These are phyloP conservation scores for Bombyx mandarina DNA, from an alignment of 1,140 invertebrate species.

Conservation along the genomic window DNA sequence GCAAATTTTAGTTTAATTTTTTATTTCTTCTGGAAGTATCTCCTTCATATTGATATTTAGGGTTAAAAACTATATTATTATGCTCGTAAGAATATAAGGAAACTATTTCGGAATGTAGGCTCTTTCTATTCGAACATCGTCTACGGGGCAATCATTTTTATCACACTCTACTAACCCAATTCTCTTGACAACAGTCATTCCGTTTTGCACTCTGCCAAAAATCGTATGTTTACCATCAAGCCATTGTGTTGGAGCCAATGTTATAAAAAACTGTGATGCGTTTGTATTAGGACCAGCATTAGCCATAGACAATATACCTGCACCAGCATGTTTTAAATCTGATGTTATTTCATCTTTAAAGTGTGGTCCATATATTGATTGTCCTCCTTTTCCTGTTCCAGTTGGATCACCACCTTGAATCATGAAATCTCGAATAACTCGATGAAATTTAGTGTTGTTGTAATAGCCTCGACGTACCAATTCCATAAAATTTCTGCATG, in stretches of 20 bases:
- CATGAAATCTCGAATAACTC: slow-evolving; percentile 98
- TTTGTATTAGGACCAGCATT: slow-evolving; percentile 97
- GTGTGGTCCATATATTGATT: slow-evolving; percentile 95
- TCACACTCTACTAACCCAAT: slow-evolving; percentile 95
- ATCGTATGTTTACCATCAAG: slow-evolving; percentile 98
- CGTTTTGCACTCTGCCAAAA: slow-evolving; percentile 90
- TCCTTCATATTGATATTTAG: too few relatives aligned
- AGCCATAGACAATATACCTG: slow-evolving; percentile 77
- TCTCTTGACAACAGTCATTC: slow-evolving; percentile 92
- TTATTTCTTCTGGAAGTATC: too few relatives aligned
- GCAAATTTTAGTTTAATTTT: too few relatives aligned
- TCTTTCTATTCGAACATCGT: slow-evolving; percentile 90
- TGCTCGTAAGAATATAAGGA: background rate
- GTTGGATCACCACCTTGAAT: slow-evolving; percentile 97
- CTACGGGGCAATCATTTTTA: slow-evolving; percentile 89
- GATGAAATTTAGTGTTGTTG: slow-evolving; percentile 96
- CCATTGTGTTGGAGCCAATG: slow-evolving; percentile 96
- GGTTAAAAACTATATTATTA: too few relatives aligned
- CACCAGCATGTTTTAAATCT: slow-evolving; percentile 95
- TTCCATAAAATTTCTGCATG: slow-evolving; percentile 97
- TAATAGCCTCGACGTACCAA: slow-evolving; percentile 93
- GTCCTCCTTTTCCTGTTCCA: slow-evolving; percentile 93
- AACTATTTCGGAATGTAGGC: slow-evolving; percentile 73
- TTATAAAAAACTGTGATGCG: slow-evolving; percentile 99
- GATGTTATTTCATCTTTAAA: slow-evolving; percentile 97